These are phyloP conservation scores for Scotopteryx bipunctaria DNA, from an alignment of 2,888 invertebrate genomes.

Conservation along the genomic window DNA sequence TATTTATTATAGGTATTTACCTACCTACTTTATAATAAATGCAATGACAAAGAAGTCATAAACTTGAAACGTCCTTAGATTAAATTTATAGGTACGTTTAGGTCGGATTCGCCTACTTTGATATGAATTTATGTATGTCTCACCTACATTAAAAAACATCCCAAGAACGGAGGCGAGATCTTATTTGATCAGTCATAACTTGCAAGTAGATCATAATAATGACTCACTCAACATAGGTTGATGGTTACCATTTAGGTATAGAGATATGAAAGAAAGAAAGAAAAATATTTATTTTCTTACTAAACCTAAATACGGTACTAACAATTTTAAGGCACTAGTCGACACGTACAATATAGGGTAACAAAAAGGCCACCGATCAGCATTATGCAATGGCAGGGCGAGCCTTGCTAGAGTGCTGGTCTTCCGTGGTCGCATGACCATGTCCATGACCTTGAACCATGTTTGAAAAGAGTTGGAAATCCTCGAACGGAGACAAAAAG, in stretches of 20 bases:
- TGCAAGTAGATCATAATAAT: neutral
- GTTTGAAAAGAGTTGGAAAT: neutral
- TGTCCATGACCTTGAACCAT: too few relatives aligned
- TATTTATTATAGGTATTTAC: neutral
- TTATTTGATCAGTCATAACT: neutral
- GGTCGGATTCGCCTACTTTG: neutral
- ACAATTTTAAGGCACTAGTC: too few relatives aligned
- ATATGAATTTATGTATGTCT: neutral
- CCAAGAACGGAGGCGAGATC: conserved; percentile 3
- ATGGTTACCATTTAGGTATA: neutral
- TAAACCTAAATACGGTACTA: too few relatives aligned
- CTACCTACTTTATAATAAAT: neutral
- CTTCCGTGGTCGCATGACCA: too few relatives aligned
- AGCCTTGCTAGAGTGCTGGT: too few relatives aligned
- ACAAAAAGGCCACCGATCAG: too few relatives aligned
- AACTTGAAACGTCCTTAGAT: neutral
- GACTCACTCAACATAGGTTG: neutral
- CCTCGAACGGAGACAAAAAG: neutral
- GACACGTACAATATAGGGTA: too few relatives aligned
- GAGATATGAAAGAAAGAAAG: too few relatives aligned
- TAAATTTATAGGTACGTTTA: neutral
- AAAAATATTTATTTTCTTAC: too few relatives aligned
- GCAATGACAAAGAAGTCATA: conserved; percentile 6
- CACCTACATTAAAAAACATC: neutral
- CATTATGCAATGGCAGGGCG: too few relatives aligned